Percentiles rank a stretch among this genome's conserved stretches.
These are phyloP conservation scores for Aphrophora alni DNA, from an alignment of 2,888 invertebrate species.

Conservation along the genomic window DNA sequence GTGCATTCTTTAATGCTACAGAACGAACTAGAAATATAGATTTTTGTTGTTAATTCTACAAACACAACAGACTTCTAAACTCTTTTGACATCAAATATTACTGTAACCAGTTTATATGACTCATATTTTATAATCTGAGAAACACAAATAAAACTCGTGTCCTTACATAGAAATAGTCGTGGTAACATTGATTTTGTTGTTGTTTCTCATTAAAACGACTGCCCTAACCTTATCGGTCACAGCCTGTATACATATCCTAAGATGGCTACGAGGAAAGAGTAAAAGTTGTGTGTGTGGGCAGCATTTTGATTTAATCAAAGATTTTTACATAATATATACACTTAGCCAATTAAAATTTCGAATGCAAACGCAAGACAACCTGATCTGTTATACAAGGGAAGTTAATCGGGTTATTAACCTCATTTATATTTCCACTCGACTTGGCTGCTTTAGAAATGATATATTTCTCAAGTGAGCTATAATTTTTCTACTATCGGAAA, in stretches of 20 bases:
- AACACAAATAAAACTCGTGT: too few relatives aligned
- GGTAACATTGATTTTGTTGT: too few relatives aligned
- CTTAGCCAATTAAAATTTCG: background rate
- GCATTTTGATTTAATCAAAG: background rate
- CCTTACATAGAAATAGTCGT: too few relatives aligned
- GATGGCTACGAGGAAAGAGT: background rate
- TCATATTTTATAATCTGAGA: too few relatives aligned
- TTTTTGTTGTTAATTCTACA: too few relatives aligned
- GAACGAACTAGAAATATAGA: too few relatives aligned
- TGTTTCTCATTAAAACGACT: too few relatives aligned
- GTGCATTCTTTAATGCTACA: too few relatives aligned
- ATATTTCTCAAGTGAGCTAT: background rate
- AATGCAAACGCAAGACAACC: background rate
- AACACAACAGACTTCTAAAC: too few relatives aligned
- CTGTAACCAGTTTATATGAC: too few relatives aligned
- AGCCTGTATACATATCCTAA: background rate
- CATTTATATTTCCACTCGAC: background rate
- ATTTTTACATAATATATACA: slow-evolving; percentile 2
- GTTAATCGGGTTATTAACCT: background rate
- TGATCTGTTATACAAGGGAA: background rate
- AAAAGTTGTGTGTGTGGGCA: background rate
- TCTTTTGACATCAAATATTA: too few relatives aligned
- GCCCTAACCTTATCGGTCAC: background rate
- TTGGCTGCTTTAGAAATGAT: background rate
- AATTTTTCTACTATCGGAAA: background rate